These are phyloP conservation scores for Ammospiza caudacuta DNA, from an alignment of 2,113 vertebrate species.

Conservation along the genomic window DNA sequence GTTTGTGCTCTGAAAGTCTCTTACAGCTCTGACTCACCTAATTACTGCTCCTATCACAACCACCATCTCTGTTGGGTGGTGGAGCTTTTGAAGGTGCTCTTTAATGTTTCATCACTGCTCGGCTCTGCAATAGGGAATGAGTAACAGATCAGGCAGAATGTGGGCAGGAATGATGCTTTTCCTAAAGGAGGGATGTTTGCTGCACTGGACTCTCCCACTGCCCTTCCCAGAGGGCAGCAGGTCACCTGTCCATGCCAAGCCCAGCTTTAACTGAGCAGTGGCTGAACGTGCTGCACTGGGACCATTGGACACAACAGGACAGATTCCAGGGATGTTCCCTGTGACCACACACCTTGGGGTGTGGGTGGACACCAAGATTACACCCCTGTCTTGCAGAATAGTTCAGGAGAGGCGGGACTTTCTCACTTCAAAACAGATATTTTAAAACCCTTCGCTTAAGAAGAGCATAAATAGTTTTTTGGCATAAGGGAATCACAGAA, in stretches of 20 bases:
- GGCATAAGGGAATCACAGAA: neutral
- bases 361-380: neutral
- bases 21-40: constrained; percentile 16
- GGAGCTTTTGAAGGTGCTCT: constrained; percentile 16
- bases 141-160: neutral
- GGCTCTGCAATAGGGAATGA: neutral
- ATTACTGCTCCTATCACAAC: neutral
- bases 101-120: constrained; percentile 5
- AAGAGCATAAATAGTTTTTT: neutral
- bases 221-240: neutral
- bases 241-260: neutral
- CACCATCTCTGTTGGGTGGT: neutral
- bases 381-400: neutral
- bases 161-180: neutral
- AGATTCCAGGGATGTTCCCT: neutral
- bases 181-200: neutral
- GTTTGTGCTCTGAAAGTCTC: neutral
- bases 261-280: neutral
- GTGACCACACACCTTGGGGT: neutral
- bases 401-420: neutral
- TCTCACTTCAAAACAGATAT: neutral
- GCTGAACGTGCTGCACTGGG: rapidly evolving
- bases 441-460: neutral
- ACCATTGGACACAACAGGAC: rapidly evolving
- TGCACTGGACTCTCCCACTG: neutral